Base-by-base conservation (phyloP, 2,113 vertebrate genomes). In the Petroica traversi region DNA sequence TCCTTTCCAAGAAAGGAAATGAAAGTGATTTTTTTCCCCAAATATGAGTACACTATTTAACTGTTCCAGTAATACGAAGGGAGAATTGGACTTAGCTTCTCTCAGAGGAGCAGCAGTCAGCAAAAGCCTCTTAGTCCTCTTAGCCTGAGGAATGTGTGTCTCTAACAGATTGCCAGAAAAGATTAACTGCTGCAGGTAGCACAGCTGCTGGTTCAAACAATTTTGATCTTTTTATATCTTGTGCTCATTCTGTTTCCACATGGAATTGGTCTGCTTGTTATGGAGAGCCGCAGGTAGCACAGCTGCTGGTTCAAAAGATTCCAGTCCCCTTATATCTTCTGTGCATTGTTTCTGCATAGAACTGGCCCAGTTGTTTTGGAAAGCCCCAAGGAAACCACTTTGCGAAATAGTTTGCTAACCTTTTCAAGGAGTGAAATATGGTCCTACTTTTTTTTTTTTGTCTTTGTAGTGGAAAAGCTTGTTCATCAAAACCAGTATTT, bases 171-270 rank as follows among this genome's bases (percentile, higher is more conserved):
- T 98, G 97, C 96, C 93, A 95, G 91, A 91, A 95, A 98, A 98
- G 97, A 98, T 98, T 97, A 98, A 98, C 95, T 95, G 97, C 97
- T 97, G 90, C 90, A 95, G 96, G 95, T 97, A 96, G 87, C 95
- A 86, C 96, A 98, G 97, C 96, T 97, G 97, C 97, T 97, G 92
- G 92, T 98, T 98, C 97, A 96, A 97, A 97, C 93, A 96, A 91
- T 96, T 97, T 94, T 97, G 82, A 97, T 98, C 91, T 98, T 98
- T 97, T 98, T 96, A 97, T 98, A 97, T 96, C 95, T 95, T 95
- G 73, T 82, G 89, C 94, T 97, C 93, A 68, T 94, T 97, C 87
- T 66, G 40, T 79, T 97, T 97, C 96, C 92, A 89, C 91, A 73
- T 91, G 92, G 96, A 97, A 96, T 96, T 95, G 91, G 86, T 92